phyloP scores from a whole-genome alignment of 2,113 vertebrate species.

The Entosphenus tridentatus region DNA sequence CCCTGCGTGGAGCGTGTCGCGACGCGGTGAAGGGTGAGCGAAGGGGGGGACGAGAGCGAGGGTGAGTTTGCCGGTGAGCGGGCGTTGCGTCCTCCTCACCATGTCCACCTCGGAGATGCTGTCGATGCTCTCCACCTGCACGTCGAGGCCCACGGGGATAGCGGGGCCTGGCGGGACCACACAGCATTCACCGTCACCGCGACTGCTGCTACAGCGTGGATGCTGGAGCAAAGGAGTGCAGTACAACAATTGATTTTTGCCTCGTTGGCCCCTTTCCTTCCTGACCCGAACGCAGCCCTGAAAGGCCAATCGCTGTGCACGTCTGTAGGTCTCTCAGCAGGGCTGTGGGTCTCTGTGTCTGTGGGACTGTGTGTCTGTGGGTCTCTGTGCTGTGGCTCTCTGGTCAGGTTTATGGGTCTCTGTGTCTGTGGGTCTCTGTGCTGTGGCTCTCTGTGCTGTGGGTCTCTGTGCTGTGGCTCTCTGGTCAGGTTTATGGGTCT shows the following conservation, averaged over 20 bases:
- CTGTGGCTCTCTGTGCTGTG: no score
- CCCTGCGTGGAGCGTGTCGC: no score
- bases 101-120: constrained; percentile 40
- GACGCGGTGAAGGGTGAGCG: no score
- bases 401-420: no score
- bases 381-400: no score
- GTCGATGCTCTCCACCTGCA: constrained; percentile 42
- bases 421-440: no score
- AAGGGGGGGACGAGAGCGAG: no score
- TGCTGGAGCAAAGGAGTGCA: not conserved
- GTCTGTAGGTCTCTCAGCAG: not conserved
- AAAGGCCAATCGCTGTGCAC: not conserved
- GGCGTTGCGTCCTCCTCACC: constrained; percentile 11
- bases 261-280: not conserved
- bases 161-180: constrained; percentile 25
- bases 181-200: not conserved
- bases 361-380: not conserved
- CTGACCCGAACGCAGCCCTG: not conserved
- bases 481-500: no score
- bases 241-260: not conserved
- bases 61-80: no score
- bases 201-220: not conserved
- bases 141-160: constrained; percentile 40
- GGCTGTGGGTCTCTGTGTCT: not conserved
- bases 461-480: no score